Evolutionary conservation across 1,140 invertebrate species (phyloP).

Genomic region (Psilanteris sp.): DNA sequence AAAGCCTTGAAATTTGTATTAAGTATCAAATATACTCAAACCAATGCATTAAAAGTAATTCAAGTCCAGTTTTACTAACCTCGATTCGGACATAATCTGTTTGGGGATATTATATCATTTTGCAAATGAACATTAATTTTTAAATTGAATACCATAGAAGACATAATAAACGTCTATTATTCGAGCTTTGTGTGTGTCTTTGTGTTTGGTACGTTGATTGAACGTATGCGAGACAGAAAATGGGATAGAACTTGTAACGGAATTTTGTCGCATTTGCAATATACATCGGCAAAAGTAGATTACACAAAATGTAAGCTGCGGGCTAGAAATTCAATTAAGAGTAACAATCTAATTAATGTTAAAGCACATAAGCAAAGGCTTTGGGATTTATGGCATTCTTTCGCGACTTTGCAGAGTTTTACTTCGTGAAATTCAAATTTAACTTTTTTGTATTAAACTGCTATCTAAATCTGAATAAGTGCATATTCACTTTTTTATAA

Average conservation of each 20-base stretch:
- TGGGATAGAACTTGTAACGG: conserved; percentile 33
- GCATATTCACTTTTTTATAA: too few relatives aligned
- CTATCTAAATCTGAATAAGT: too few relatives aligned
- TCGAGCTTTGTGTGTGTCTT: conserved; percentile 7
- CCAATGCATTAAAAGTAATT: too few relatives aligned
- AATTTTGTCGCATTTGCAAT: conserved; percentile 17
- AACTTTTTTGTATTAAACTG: too few relatives aligned
- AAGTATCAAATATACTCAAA: too few relatives aligned
- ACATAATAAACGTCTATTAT: conserved; percentile 37
- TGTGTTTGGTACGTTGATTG: conserved; percentile 17
- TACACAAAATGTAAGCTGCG: conserved; percentile 14
- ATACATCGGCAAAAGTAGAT: conserved; percentile 30
- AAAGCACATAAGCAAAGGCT: background rate
- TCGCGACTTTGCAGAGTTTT: too few relatives aligned
- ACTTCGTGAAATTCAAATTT: too few relatives aligned
- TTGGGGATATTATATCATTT: conserved; percentile 5
- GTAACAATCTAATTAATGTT: conserved; percentile 16
- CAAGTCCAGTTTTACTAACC: conserved; percentile 11
- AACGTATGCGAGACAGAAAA: conserved; percentile 37
- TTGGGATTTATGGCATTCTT: too few relatives aligned
- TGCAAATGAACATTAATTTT: conserved; percentile 19
- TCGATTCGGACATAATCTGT: too few relatives aligned
- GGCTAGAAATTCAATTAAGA: conserved; percentile 11
- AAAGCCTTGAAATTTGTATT: too few relatives aligned
- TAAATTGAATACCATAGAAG: conserved; percentile 1